These are phyloP conservation scores for Smutsia temminckii DNA, from an alignment of 2,797 vertebrate genomes.

Conservation along the genomic window DNA sequence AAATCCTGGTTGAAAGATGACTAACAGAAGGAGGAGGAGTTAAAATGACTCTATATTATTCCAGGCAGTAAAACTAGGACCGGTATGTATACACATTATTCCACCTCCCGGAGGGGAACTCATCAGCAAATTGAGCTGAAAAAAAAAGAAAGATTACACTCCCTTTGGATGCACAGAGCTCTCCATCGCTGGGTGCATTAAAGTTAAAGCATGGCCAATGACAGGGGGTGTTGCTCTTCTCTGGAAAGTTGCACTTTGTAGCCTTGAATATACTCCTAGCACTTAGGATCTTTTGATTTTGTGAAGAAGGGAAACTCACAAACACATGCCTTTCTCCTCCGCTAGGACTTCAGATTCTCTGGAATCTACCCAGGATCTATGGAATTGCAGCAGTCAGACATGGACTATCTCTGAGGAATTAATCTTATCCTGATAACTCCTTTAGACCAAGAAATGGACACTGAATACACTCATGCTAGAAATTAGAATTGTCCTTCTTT, in stretches of 20 bases:
- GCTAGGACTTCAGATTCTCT: not conserved
- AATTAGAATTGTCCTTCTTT: not conserved
- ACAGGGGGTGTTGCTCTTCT: not conserved
- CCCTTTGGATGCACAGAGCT: not conserved
- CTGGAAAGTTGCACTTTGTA: not conserved
- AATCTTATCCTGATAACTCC: not conserved
- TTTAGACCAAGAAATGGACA: not conserved
- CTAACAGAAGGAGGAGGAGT: not conserved
- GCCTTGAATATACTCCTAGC: fast-evolving
- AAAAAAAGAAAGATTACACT: not conserved
- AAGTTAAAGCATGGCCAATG: not conserved
- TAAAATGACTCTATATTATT: not conserved
- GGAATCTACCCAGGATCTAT: not conserved
- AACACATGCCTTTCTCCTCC: not conserved
- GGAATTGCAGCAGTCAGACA: not conserved
- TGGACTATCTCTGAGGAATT: not conserved
- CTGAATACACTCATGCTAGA: not conserved
- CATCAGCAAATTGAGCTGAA: not conserved
- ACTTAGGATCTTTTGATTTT: not conserved
- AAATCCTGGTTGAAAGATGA: not conserved
- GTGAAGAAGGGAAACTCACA: not conserved
- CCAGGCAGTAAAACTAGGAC: not conserved
- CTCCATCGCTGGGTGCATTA: not conserved
- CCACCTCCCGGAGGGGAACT: not conserved
- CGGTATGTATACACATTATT: not conserved